phyloP scores from a whole-genome alignment of 23 tunicate genomes.

The Trididemnum miniatum region DNA sequence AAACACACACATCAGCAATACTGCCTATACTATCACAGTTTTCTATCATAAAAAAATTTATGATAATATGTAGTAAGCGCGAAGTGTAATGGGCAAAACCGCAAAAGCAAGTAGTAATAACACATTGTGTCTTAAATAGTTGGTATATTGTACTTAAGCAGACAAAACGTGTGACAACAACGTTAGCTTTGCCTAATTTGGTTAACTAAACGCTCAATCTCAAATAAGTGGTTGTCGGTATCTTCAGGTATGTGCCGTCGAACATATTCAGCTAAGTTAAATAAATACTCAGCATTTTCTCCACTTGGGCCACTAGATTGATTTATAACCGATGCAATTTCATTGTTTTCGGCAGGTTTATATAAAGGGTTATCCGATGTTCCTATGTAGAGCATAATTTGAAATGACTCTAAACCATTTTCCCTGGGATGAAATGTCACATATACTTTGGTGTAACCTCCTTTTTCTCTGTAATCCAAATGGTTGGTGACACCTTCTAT shows the following conservation, averaged over 20 bases:
- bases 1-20: too few relatives aligned
- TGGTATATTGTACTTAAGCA: too few relatives aligned
- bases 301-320: conserved; percentile 82
- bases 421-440: conserved; percentile 66
- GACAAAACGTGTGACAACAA: too few relatives aligned
- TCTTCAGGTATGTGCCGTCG: conserved; percentile 87
- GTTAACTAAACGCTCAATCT: conserved; percentile 72
- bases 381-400: conserved; percentile 74
- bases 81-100: too few relatives aligned
- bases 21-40: too few relatives aligned
- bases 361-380: conserved; percentile 75
- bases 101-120: too few relatives aligned
- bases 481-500: conserved; percentile 41
- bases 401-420: conserved; percentile 26
- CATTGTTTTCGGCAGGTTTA: conserved; percentile 53
- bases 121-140: too few relatives aligned
- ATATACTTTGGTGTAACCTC: conserved; percentile 45
- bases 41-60: too few relatives aligned
- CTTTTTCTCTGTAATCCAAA: conserved; percentile 73
- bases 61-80: too few relatives aligned
- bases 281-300: conserved; percentile 66
- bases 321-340: conserved; percentile 56
- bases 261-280: conserved; percentile 83
- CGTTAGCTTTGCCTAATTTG: conserved; percentile 5
- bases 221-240: conserved; percentile 74